These are phyloP conservation scores for Rhagoletis pomonella DNA, from an alignment of 1,140 invertebrate species.

Conservation along the genomic window DNA sequence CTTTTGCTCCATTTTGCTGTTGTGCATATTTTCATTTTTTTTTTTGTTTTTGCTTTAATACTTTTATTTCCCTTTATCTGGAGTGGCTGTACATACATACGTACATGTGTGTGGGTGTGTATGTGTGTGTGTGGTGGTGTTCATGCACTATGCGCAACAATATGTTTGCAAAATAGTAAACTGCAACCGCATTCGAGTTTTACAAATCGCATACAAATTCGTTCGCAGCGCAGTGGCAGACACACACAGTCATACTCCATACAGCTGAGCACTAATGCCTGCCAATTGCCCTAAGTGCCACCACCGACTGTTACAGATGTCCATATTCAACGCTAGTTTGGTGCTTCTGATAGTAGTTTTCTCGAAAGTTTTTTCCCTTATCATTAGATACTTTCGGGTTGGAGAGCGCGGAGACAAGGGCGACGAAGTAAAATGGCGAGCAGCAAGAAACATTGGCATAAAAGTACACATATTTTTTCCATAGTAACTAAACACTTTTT, in stretches of 20 bases:
- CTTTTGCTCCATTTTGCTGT: neutral
- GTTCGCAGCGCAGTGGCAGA: neutral
- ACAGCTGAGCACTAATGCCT: neutral
- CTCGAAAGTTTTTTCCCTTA: too few species aligned
- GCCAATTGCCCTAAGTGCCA: neutral
- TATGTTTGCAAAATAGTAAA: constrained; percentile 25
- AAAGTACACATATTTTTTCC: too few species aligned
- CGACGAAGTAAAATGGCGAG: too few species aligned
- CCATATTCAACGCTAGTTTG: neutral
- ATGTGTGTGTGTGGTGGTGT: neutral
- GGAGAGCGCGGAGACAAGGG: too few species aligned
- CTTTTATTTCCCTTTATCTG: neutral
- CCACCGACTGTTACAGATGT: neutral
- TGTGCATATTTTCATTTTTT: constrained; percentile 17
- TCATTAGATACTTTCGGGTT: too few species aligned
- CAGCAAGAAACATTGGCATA: too few species aligned
- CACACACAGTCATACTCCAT: neutral
- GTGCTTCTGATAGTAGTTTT: too few species aligned
- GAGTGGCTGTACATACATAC: neutral
- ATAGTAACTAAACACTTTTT: too few species aligned
- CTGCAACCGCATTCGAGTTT: neutral
- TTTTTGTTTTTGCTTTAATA: neutral
- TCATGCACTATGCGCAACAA: neutral
- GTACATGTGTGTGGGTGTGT: neutral
- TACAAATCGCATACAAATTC: constrained; percentile 27